Base-by-base conservation (phyloP, 2,113 vertebrate species). In the Cyprinodon variegatus region DNA sequence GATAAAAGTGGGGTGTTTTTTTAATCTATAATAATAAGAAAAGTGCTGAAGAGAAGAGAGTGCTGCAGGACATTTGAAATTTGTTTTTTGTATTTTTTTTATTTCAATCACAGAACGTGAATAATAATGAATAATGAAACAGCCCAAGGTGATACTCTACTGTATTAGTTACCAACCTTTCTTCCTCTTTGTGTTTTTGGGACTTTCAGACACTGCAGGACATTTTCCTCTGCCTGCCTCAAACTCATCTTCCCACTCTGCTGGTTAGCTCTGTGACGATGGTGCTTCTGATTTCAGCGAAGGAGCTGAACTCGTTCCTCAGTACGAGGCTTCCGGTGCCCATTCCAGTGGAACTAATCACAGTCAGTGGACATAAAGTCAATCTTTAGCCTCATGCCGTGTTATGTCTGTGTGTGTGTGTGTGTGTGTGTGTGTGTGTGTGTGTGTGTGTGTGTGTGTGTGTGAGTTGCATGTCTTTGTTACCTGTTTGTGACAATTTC, bases 261-360 rank as follows among this genome's bases (percentile, higher is more conserved):
- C 78, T 96, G 83, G 96, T 95, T 0, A 94, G 96, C 6, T 8
- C 90, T 37, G 93, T 97, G 66, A 94, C 96, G 17, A 95, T 96
- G 39, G 82, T 92, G 75, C 90, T 85, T 62, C 95, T 99, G 10
- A 88, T 96, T 63, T 62, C 90, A 0, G 94, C 97, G 53, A 99
- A 99, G 82, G 88, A 97, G 74, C 72, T 99, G 81, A 99, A 96
- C 76, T 90, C 94, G 39, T 94, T 93, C 71, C 91, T 96, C 15
- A 90, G 84, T 0, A 73, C 89, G 2, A 94, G 93, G 76, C 89
- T 99, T 64, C 95, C 95, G 15, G 86, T 98, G 70, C 97, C 97
- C 0, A 90, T 99, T 66, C 98, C 98, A 2, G 95, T 96, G 36
- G 98, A 99, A 72, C 96, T 99, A 40, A 92, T 98, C 82, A 96